These are phyloP conservation scores for Nestor notabilis DNA, from an alignment of 2,113 vertebrate genomes.

Conservation along the genomic window DNA sequence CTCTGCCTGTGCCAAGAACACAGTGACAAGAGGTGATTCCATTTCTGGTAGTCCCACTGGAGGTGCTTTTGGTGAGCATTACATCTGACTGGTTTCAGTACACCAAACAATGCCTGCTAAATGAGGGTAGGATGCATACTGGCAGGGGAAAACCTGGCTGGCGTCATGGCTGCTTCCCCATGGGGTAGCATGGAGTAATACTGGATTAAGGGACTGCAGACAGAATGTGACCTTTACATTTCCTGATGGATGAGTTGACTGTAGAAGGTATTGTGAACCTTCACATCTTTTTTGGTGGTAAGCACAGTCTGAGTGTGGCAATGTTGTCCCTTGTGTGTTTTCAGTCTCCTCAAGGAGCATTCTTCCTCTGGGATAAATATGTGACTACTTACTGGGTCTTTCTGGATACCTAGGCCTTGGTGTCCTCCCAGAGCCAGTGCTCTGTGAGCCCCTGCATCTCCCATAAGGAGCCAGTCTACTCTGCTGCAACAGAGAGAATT, in stretches of 20 bases:
- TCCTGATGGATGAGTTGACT: background rate
- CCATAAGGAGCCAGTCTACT: background rate
- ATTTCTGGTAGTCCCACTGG: background rate
- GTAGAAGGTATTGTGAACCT: background rate
- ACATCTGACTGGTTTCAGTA: background rate
- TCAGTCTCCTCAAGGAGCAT: background rate
- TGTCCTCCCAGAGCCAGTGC: background rate
- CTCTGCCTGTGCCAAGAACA: background rate
- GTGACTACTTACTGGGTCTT: background rate
- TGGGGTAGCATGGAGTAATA: background rate
- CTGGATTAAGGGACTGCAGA: background rate
- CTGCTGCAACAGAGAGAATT: background rate
- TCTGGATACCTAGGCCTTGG: background rate
- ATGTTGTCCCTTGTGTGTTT: background rate
- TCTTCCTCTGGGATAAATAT: background rate
- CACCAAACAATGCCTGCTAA: background rate
- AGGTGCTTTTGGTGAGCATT: background rate
- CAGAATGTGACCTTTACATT: background rate
- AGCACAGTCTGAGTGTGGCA: background rate
- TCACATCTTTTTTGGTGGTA: background rate
- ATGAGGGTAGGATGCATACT: background rate
- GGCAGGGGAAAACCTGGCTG: background rate
- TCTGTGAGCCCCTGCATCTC: background rate
- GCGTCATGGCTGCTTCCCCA: background rate
- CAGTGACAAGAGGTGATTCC: background rate